Evolutionary conservation across 2,797 vertebrate genomes (phyloP), one percentile per base, ranked within the genome.

Genomic region (Oreonectes daqikongensis): DNA sequence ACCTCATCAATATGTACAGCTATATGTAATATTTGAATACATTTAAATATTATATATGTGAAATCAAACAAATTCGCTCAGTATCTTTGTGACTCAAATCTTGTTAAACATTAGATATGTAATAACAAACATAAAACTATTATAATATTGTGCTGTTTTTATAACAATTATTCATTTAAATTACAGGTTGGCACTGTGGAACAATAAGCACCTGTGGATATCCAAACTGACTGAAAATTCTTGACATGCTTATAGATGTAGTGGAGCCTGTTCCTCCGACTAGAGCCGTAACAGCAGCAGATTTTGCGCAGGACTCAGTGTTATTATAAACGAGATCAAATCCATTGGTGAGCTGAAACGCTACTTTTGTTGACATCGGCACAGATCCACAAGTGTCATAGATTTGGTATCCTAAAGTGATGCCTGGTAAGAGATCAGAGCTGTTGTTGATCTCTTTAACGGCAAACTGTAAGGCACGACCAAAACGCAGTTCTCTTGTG

Each of bases 191-290:
- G 2, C n/a, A 24, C 26, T 17, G 17, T 46, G 12, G 40, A 3
- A 14, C 32, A 5, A 30, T 12, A 69, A n/a, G 52, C 35, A 91
- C 90, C 80, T 87, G 88, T 78, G 91, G 84, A 44, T 91, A 88
- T 55, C 84, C 64, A 52, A 92, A 90, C 0, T 81, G 71, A 60
- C 90, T 80, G 0, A 84, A 60, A 69, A 92, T 28, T 38, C 84
- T 87, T 2, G 88, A 88, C 46, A 91, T 87, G 77, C 87, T 88
- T 64, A 92, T 91, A 10, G 90, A 88, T 1, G 86, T 86, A 0
- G 90, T 88, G 28, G 91, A 92, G 14, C 86, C 88, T 68, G 91
- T 88, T 69, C 89, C 89, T 2, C 87, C 91, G 1, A 92, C 78
- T 0, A 90, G 20, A 30, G 86, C 88, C 11, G 78, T 18, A 22